Conservation (phyloP, 2,888 invertebrate genomes). For the Drosophila prolongata region DNA sequence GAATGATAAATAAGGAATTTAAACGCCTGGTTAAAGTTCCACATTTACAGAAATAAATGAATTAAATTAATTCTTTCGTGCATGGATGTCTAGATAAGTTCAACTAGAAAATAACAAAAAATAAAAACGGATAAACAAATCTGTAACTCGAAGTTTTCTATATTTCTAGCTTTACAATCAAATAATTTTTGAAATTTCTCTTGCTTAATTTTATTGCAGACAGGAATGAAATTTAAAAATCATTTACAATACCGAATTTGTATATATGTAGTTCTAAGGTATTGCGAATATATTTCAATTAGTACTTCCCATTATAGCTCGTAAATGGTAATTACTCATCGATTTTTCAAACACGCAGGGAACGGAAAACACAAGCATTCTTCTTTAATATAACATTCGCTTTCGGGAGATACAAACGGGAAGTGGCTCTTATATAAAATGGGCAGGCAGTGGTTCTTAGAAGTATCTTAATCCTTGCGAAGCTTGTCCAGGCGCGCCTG, state of each 20-base stretch:
- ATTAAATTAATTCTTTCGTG: too few relatives aligned
- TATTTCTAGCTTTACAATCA: too few relatives aligned
- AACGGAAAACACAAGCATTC: conserved; percentile 22
- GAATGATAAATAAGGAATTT: background rate
- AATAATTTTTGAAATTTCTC: background rate
- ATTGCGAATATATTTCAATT: background rate
- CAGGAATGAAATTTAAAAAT: background rate
- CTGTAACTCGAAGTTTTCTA: too few relatives aligned
- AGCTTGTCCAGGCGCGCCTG: conserved; percentile 98
- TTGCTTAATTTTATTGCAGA: conserved; percentile 1
- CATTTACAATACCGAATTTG: background rate
- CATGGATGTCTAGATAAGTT: too few relatives aligned
- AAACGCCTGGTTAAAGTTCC: too few relatives aligned
- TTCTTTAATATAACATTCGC: conserved; percentile 52
- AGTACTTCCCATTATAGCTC: background rate
- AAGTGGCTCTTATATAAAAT: conserved; percentile 37
- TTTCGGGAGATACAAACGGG: conserved; percentile 38
- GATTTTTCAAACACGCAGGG: conserved; percentile 31
- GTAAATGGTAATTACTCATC: conserved; percentile 34
- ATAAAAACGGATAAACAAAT: too few relatives aligned
- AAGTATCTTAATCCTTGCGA: conserved; percentile 84
- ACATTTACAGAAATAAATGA: too few relatives aligned
- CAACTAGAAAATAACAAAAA: too few relatives aligned
- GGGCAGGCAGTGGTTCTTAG: conserved; percentile 26
- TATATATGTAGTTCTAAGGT: background rate